A percentile compares a stretch with the other conserved stretches of the same genome.
Evolutionary conservation across 2,888 invertebrate species (phyloP).

Genomic region (Aquatica leii): DNA sequence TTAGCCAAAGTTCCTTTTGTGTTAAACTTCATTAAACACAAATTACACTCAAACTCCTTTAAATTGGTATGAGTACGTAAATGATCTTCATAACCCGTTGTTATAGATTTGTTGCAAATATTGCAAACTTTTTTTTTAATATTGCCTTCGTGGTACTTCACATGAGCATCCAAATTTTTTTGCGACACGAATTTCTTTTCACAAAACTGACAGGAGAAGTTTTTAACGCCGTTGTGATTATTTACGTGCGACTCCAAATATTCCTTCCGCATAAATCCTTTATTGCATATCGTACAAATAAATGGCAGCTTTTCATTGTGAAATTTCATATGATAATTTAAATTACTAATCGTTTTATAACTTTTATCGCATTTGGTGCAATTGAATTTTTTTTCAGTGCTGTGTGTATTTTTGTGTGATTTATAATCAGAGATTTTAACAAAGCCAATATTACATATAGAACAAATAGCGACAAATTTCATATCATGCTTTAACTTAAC

Average conservation of each 20-base stretch:
- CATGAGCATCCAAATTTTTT: constrained; percentile 57
- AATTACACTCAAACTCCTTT: constrained; percentile 55
- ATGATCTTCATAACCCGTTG: constrained; percentile 56
- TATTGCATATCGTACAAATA: constrained; percentile 53
- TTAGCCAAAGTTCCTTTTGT: constrained; percentile 56
- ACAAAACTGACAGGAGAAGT: constrained; percentile 53
- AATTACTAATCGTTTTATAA: constrained; percentile 58
- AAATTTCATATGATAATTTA: constrained; percentile 58
- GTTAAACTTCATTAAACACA: constrained; percentile 55
- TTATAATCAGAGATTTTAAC: constrained; percentile 58
- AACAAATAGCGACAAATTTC: constrained; percentile 57
- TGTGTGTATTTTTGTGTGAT: constrained; percentile 57
- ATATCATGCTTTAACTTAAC: constrained; percentile 57
- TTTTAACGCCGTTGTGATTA: constrained; percentile 56
- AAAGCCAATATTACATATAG: constrained; percentile 58
- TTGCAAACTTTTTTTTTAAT: constrained; percentile 53
- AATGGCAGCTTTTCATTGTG: constrained; percentile 54
- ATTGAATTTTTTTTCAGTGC: constrained; percentile 56
- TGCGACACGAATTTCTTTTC: constrained; percentile 56
- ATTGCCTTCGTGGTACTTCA: constrained; percentile 55
- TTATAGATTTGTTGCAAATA: constrained; percentile 55
- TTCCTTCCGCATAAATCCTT: constrained; percentile 58
- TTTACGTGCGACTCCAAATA: constrained; percentile 57
- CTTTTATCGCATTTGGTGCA: constrained; percentile 56
- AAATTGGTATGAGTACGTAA: constrained; percentile 56